Conservation (phyloP, 2,113 vertebrate genomes). For the Aegithalos caudatus region DNA sequence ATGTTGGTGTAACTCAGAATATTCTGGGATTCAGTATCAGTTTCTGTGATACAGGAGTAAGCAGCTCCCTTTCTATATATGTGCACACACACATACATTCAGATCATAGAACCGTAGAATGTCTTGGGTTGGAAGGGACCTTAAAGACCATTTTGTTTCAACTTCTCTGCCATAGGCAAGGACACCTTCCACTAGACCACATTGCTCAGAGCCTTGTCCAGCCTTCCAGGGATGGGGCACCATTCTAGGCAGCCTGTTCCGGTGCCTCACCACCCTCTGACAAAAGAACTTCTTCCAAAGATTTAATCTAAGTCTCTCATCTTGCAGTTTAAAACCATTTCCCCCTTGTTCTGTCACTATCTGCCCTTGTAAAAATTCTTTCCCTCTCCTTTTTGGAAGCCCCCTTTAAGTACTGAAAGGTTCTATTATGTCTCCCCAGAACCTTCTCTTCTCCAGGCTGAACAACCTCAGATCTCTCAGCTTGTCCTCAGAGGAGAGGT, state of each 20-base stretch:
- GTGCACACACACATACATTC: too few species aligned
- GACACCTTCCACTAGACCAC: not conserved
- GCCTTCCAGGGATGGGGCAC: not conserved
- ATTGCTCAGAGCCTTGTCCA: not conserved
- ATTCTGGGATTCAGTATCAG: not conserved
- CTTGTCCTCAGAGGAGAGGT: not conserved
- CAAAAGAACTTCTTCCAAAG: not conserved
- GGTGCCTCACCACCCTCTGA: not conserved
- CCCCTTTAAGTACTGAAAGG: not conserved
- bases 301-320: not conserved
- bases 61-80: not conserved
- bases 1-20: not conserved
- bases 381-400: not conserved
- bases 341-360: not conserved
- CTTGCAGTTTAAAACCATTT: not conserved
- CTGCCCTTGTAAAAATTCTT: not conserved
- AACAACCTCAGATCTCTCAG: not conserved
- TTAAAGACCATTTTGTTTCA: not conserved
- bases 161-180: not conserved
- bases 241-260: not conserved
- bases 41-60: not conserved
- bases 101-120: not conserved
- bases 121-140: not conserved
- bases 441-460: not conserved
- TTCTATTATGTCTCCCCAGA: not conserved